Evolutionary conservation across 2,113 vertebrate species (phyloP).

Genomic region (Eretmochelys imbricata): DNA sequence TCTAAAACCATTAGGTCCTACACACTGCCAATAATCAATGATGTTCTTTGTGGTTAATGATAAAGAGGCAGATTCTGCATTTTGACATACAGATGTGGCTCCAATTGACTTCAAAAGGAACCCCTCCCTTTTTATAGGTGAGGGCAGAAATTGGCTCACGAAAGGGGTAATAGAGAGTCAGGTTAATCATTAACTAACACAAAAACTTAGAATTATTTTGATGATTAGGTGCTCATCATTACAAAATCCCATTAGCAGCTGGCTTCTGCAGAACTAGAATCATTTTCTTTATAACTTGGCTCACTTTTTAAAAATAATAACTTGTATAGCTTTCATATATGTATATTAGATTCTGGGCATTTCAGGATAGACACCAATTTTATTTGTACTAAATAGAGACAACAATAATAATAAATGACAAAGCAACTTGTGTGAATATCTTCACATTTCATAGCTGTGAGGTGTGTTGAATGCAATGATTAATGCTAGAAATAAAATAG

Average conservation of each 20-base stretch:
- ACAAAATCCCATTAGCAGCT: not conserved
- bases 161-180: slow-evolving; percentile 19
- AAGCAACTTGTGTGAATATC: accelerated
- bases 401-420: not conserved
- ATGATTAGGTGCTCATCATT: not conserved
- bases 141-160: slow-evolving; percentile 42
- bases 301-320: not conserved
- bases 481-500: not conserved
- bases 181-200: slow-evolving; percentile 30
- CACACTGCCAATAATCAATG: slow-evolving; percentile 42
- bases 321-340: not conserved
- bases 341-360: not conserved
- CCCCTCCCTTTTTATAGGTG: not conserved
- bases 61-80: slow-evolving; percentile 34
- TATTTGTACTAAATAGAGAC: not conserved
- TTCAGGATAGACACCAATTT: not conserved
- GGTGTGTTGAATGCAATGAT: not conserved
- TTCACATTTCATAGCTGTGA: not conserved
- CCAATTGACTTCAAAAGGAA: slow-evolving; percentile 48
- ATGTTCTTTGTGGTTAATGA: slow-evolving; percentile 71
- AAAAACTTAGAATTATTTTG: slow-evolving; percentile 36
- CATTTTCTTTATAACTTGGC: not conserved
- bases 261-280: not conserved
- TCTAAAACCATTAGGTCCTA: slow-evolving; percentile 48
- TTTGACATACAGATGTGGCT: slow-evolving; percentile 30